Conservation (phyloP, 2,797 vertebrate species). For the Oryzias sinensis region DNA sequence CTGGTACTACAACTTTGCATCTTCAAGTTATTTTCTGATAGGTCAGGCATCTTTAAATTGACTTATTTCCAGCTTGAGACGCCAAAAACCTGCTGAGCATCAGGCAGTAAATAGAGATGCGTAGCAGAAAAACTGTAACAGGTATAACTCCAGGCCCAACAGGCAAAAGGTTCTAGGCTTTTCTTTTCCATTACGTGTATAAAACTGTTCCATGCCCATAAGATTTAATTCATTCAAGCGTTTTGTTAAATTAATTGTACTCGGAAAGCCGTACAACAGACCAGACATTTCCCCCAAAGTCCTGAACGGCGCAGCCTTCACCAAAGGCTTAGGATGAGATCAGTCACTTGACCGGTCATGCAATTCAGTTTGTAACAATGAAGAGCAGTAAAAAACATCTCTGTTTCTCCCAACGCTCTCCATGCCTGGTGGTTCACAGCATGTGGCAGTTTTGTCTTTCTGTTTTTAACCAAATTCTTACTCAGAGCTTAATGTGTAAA, state of each 20-base stretch:
- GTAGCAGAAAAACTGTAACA: no score
- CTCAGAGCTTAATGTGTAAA: slow-evolving; percentile 1
- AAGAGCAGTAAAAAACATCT: slow-evolving; percentile 6
- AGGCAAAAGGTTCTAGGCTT: neutral
- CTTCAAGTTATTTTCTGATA: no score
- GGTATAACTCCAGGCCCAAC: no score
- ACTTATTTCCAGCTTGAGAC: no score
- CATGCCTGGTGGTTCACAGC: neutral
- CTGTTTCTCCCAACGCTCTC: neutral
- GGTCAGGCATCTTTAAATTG: no score
- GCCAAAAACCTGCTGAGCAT: no score
- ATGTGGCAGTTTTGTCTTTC: neutral
- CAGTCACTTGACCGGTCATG: slow-evolving; percentile 1
- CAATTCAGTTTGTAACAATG: neutral
- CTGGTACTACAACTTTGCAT: no score
- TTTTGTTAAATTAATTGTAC: slow-evolving; percentile 1
- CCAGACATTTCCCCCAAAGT: neutral
- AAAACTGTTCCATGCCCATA: neutral
- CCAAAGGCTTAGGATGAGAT: neutral
- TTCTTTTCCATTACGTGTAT: neutral
- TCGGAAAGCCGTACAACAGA: neutral
- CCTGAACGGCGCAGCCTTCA: neutral
- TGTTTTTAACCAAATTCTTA: neutral
- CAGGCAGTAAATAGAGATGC: no score
- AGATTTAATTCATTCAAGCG: neutral